These are phyloP conservation scores for Penelope pileata DNA, from an alignment of 2,113 vertebrate species.

Conservation along the genomic window DNA sequence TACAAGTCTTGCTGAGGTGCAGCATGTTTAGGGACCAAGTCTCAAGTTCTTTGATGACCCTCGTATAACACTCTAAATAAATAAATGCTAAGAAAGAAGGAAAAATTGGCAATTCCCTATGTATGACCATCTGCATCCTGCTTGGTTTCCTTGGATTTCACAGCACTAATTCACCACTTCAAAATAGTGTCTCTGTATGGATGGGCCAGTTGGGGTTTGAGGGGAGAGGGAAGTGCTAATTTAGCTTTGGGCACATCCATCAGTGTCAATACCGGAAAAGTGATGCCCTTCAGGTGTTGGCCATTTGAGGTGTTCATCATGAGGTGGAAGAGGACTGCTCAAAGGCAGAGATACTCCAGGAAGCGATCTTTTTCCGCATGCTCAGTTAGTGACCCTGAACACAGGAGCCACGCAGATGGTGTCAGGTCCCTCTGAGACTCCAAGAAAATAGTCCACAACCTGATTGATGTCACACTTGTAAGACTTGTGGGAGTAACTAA, in stretches of 20 bases:
- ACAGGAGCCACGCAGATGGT: background rate
- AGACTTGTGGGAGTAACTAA: conserved; percentile 25
- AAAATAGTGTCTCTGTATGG: fast-evolving
- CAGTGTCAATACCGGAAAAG: background rate
- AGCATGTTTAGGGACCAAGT: background rate
- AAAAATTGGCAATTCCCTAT: background rate
- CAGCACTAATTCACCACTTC: background rate
- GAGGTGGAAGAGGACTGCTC: background rate
- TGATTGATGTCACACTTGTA: conserved; percentile 55
- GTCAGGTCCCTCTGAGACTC: background rate
- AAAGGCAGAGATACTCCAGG: conserved; percentile 39
- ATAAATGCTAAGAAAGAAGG: background rate
- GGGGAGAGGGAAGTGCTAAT: background rate
- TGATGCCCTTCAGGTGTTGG: background rate
- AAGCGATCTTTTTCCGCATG: conserved; percentile 22
- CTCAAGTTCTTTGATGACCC: background rate
- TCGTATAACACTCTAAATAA: background rate
- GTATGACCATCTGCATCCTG: fast-evolving
- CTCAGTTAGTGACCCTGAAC: conserved; percentile 57
- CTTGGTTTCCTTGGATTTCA: background rate
- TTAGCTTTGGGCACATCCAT: background rate
- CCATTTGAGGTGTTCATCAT: background rate
- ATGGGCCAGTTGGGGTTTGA: background rate
- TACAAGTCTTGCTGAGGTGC: background rate
- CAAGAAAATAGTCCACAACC: background rate